A percentile compares a stretch with the other conserved stretches of the same genome.
These are phyloP conservation scores for Psephotus haematonotus DNA, from an alignment of 2,113 vertebrate genomes.

Conservation along the genomic window DNA sequence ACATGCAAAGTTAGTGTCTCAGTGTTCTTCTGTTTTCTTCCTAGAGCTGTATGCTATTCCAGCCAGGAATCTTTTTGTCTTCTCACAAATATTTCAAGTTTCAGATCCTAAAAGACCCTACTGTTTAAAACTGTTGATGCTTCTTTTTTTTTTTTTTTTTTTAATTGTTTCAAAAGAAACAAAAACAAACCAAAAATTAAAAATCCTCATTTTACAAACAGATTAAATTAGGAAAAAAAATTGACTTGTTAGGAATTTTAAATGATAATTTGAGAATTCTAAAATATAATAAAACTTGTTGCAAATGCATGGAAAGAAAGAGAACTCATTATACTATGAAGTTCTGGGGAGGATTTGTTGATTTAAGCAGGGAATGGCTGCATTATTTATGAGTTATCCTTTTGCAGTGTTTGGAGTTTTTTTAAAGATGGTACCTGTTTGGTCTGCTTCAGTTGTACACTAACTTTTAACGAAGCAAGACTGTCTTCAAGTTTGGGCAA, in stretches of 20 bases:
- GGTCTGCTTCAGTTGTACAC: neutral
- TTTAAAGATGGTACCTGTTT: neutral
- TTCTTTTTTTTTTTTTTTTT: neutral
- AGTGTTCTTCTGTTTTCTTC: neutral
- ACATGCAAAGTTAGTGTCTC: fast-evolving
- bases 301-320: neutral
- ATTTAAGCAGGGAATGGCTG: neutral
- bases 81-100: neutral
- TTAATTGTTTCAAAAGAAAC: neutral
- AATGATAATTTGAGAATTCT: neutral
- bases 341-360: neutral
- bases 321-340: neutral
- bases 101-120: neutral
- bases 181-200: neutral
- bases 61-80: neutral
- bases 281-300: neutral
- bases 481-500: neutral
- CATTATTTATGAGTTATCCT: neutral
- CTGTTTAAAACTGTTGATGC: neutral
- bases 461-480: neutral
- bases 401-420: neutral
- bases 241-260: neutral
- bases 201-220: neutral
- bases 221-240: neutral
- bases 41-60: neutral